Evolutionary conservation across 2,797 vertebrate species (phyloP), one percentile per base, ranked within the genome.

Genomic region (Clarias pachynema): DNA sequence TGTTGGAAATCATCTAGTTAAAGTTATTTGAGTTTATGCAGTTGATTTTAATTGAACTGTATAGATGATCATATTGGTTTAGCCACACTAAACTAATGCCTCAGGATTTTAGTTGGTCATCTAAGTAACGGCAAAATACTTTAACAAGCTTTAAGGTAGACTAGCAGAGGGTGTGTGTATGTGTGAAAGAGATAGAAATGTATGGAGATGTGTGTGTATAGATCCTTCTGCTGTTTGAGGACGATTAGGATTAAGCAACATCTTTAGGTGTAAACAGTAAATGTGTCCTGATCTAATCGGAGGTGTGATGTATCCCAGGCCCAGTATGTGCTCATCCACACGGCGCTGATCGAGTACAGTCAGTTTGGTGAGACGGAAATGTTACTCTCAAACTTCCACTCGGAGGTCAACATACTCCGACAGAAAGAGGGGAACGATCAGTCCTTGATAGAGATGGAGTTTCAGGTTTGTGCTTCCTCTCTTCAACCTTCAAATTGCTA

Each of bases 301-400:
- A 63, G 26, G 24, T 63, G 34, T 29, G 20, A 20, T 65, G 78
- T 65, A 65, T 66, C 8, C 0, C 84, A 99, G 98, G 93, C 97
- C 57, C 98, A 99, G 93, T 99, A 99, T 92, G 97, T 99, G 91
- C 93, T 99, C 91, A 99, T 99, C 87, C 98, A 99, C 91, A 97
- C 98, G 91, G 97, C 97, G 0, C 92, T 99, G 89, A 95, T 99
- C 89, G 98, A 99, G 89, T 95, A 99, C 91, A 97, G 96, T 89
- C 97, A 97, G 91, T 99, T 96, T 89, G 98, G 98, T 63, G 98
- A 99, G 90, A 99, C 98, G 0, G 98, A 99, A 93, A 89, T 97
- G 88, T 63, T 3, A 26, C 90, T 98, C 91, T 85, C 95, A 14
- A 97, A 98, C 82, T 92, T 99, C 26, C 96, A 97, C 85, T 92